A percentile compares a stretch with the other conserved stretches of the same genome.
phyloP scores from a whole-genome alignment of 2,888 invertebrate genomes.

The Pegoplata infirma region DNA sequence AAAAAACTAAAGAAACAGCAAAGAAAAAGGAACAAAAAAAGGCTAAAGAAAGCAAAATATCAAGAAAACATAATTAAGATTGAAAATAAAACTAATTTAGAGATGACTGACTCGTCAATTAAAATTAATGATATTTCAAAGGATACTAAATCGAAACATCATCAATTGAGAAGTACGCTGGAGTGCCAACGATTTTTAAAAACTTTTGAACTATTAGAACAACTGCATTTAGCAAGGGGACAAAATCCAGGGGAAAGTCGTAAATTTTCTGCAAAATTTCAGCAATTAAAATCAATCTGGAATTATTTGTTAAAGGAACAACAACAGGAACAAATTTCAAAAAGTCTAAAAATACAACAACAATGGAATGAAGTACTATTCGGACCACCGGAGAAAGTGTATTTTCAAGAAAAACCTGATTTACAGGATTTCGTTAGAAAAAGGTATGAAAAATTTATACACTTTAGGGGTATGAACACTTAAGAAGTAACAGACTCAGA shows the following conservation, averaged over 20 bases:
- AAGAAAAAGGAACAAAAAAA: conserved; percentile 54
- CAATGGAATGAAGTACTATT: conserved; percentile 72
- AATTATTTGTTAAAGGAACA: conserved; percentile 65
- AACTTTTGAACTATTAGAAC: conserved; percentile 69
- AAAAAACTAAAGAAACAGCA: conserved; percentile 48
- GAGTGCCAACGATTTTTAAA: conserved; percentile 67
- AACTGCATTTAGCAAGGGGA: conserved; percentile 66
- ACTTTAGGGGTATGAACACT: neutral
- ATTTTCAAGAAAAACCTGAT: conserved; percentile 43
- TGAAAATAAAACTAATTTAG: neutral
- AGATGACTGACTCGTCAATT: too few relatives aligned
- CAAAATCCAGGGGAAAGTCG: conserved; percentile 54
- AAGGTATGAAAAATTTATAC: conserved; percentile 64
- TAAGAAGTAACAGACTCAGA: too few relatives aligned
- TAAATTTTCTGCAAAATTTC: conserved; percentile 60
- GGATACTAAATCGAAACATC: conserved; percentile 8
- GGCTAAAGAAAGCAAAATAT: conserved; percentile 10
- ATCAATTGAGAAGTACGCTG: conserved; percentile 60
- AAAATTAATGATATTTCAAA: too few relatives aligned
- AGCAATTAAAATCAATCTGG: conserved; percentile 69
- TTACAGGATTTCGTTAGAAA: conserved; percentile 64
- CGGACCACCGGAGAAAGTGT: conserved; percentile 64
- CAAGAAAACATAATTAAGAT: conserved; percentile 21
- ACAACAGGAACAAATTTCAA: conserved; percentile 35
- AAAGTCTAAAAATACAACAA: conserved; percentile 58